Evolutionary conservation across 2,888 invertebrate species (phyloP).

Genomic region (Plutella xylostella): DNA sequence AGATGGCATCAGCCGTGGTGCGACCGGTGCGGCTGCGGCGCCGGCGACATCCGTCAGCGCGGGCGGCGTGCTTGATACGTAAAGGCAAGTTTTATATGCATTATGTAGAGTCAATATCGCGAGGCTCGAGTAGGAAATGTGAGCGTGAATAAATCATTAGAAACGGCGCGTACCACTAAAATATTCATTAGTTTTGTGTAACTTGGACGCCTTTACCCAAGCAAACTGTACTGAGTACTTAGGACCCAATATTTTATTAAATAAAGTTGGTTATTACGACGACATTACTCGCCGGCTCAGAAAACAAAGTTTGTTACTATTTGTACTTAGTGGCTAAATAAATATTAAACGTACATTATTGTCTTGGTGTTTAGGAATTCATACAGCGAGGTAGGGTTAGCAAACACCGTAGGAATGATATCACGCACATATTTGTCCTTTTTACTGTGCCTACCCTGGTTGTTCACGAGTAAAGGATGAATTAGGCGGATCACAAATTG

Average conservation of each 20-base stretch:
- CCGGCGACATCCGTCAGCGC: no score
- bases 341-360: no score
- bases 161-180: slow-evolving; percentile 54
- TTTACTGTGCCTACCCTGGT: no score
- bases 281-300: slow-evolving; percentile 30
- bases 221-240: slow-evolving; percentile 36
- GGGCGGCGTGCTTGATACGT: no score
- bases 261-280: slow-evolving; percentile 44
- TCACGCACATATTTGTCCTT: no score
- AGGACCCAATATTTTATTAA: slow-evolving; percentile 55
- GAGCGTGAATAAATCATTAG: slow-evolving; percentile 59
- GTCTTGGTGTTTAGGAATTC: no score
- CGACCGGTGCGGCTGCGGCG: no score
- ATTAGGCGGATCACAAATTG: no score
- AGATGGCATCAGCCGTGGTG: no score
- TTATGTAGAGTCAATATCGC: slow-evolving; percentile 54
- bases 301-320: slow-evolving; percentile 25
- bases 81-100: slow-evolving; percentile 34
- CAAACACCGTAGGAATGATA: no score
- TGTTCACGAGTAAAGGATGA: no score
- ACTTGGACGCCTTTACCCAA: slow-evolving; percentile 45
- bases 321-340: slow-evolving; percentile 22
- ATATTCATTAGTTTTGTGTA: slow-evolving; percentile 66
- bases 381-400: no score
- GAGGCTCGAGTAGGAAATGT: slow-evolving; percentile 53